These are phyloP conservation scores for Dunckerocampus dactyliophorus DNA, from an alignment of 2,113 vertebrate species.

Conservation along the genomic window DNA sequence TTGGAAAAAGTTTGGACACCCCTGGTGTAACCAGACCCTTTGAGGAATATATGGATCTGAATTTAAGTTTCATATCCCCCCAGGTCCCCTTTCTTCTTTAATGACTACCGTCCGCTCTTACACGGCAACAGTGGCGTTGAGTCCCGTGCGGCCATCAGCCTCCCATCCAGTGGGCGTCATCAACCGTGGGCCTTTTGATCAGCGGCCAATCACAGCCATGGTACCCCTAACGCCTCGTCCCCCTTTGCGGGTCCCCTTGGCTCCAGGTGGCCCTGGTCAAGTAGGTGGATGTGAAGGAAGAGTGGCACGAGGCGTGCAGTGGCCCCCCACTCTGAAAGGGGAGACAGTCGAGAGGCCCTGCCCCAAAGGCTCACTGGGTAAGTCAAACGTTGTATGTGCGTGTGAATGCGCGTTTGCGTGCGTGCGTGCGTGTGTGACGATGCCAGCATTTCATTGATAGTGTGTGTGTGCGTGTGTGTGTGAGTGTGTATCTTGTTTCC, in stretches of 20 bases:
- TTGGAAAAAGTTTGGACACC: too few species aligned
- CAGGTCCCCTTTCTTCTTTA: constrained; percentile 64
- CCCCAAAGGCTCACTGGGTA: constrained; percentile 88
- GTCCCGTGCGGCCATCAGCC: constrained; percentile 79
- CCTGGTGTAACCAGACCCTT: background rate
- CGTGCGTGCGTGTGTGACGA: constrained; percentile 8
- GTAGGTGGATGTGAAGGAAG: constrained; percentile 79
- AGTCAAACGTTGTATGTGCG: constrained; percentile 38
- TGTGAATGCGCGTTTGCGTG: constrained; percentile 6
- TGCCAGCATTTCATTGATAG: background rate
- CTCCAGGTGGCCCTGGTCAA: constrained; percentile 68
- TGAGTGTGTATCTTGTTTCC: constrained; percentile 40
- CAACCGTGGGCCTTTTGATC: constrained; percentile 81
- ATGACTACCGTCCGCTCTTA: constrained; percentile 71
- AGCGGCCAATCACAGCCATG: constrained; percentile 79
- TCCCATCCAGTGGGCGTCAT: constrained; percentile 86
- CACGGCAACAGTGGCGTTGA: constrained; percentile 70
- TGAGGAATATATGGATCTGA: background rate
- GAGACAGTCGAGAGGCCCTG: constrained; percentile 88
- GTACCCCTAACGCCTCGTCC: constrained; percentile 81
- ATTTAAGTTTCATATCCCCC: background rate
- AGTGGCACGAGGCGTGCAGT: constrained; percentile 82
- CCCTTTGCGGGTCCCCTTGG: constrained; percentile 71
- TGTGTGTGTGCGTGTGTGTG: constrained; percentile 15
- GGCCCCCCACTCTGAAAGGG: constrained; percentile 86